phyloP scores from a whole-genome alignment of 2,888 invertebrate species.

The Drosophila planitibia region DNA sequence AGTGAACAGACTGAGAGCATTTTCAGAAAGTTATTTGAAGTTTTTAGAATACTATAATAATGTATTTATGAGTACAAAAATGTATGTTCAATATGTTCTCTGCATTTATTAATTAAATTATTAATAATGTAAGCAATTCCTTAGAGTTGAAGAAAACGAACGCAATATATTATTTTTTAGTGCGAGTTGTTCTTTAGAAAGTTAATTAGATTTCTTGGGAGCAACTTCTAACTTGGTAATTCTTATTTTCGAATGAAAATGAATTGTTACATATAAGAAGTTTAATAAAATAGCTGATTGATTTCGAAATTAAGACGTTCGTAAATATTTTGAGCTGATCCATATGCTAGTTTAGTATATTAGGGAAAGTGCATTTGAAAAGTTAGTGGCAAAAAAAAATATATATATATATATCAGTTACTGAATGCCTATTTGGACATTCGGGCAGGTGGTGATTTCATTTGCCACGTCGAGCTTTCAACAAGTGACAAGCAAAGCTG shows the following conservation, averaged over 20 bases:
- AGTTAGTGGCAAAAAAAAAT: not conserved
- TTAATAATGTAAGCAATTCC: not conserved
- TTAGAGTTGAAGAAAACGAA: not conserved
- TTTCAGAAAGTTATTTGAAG: not conserved
- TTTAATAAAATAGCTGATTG: not conserved
- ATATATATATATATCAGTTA: not conserved
- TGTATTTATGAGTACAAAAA: too few relatives aligned
- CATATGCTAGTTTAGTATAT: not conserved
- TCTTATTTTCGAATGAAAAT: not conserved
- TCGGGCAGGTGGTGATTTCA: conserved; percentile 42
- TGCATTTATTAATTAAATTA: not conserved
- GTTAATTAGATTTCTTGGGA: not conserved
- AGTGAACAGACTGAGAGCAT: too few relatives aligned
- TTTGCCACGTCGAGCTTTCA: conserved; percentile 57
- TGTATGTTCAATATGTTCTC: not conserved
- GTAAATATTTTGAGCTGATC: not conserved
- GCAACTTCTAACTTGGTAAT: not conserved
- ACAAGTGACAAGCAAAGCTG: conserved; percentile 51
- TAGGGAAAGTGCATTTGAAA: not conserved
- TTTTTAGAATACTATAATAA: not conserved
- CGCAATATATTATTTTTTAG: not conserved
- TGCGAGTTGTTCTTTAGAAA: not conserved
- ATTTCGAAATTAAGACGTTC: not conserved
- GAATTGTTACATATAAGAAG: not conserved
- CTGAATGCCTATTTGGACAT: conserved; percentile 3